Conservation (phyloP, 2,113 vertebrate genomes). For the Ursus arctos region DNA sequence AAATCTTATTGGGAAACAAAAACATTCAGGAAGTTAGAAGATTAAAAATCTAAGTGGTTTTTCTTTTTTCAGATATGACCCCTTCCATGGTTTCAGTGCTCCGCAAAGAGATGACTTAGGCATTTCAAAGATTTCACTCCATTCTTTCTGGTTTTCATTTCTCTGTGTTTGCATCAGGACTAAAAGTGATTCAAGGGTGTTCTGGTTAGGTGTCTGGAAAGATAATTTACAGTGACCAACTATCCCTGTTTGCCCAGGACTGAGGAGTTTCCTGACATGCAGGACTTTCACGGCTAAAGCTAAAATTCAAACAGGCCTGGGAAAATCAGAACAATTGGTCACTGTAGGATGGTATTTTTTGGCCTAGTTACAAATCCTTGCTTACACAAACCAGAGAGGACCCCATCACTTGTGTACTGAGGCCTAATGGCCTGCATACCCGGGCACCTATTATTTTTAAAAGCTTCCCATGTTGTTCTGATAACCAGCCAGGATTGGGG, state of each 20-base stretch:
- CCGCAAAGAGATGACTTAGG: neutral
- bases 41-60: constrained; percentile 1
- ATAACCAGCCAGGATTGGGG: neutral
- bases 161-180: neutral
- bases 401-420: neutral
- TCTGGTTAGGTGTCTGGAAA: neutral
- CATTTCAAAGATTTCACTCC: neutral
- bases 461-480: neutral
- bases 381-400: neutral
- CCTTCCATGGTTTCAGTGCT: neutral
- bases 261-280: neutral
- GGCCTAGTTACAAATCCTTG: neutral
- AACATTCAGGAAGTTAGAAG: constrained; percentile 53
- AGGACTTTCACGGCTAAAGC: neutral
- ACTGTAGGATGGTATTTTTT: neutral
- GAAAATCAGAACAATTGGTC: neutral
- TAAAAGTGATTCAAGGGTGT: neutral
- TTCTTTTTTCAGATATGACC: neutral
- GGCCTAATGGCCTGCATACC: neutral
- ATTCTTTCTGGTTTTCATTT: neutral
- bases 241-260: neutral
- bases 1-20: constrained; percentile 55
- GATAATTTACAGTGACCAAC: neutral
- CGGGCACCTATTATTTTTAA: neutral
- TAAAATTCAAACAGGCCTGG: neutral